Evolutionary conservation across 2,888 invertebrate species (phyloP).

Genomic region (Halocaridina rubra): DNA sequence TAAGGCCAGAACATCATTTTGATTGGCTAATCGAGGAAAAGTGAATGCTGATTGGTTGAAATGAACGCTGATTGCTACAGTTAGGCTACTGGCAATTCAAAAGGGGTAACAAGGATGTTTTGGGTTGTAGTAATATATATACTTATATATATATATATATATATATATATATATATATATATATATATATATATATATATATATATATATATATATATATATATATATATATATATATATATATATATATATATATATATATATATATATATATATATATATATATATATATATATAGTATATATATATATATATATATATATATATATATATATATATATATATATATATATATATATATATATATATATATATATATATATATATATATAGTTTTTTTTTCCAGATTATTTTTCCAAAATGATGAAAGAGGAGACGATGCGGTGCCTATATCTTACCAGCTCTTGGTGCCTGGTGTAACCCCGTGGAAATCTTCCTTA

Average conservation of each 20-base stretch:
- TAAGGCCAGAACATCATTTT: too few relatives aligned
- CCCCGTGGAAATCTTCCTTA: slow-evolving; percentile 79
- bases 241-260: slow-evolving; percentile 8
- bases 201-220: background rate
- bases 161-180: background rate
- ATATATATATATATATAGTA: background rate
- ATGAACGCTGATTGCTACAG: too few relatives aligned
- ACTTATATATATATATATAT: background rate
- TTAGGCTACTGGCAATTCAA: too few relatives aligned
- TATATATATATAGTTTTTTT: background rate
- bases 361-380: background rate
- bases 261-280: background rate
- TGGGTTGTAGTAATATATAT: too few relatives aligned
- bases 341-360: slow-evolving; percentile 12
- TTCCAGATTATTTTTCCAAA: slow-evolving; percentile 65
- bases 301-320: slow-evolving; percentile 4
- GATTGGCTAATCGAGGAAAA: too few relatives aligned
- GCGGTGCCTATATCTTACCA: slow-evolving; percentile 84
- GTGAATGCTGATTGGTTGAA: too few relatives aligned
- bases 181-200: background rate
- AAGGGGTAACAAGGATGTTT: too few relatives aligned
- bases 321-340: slow-evolving; percentile 15
- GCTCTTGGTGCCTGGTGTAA: slow-evolving; percentile 89
- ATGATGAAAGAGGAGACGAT: slow-evolving; percentile 64
- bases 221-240: background rate